Evolutionary conservation across 2,113 vertebrate species (phyloP).

Genomic region (Crocuta crocuta): DNA sequence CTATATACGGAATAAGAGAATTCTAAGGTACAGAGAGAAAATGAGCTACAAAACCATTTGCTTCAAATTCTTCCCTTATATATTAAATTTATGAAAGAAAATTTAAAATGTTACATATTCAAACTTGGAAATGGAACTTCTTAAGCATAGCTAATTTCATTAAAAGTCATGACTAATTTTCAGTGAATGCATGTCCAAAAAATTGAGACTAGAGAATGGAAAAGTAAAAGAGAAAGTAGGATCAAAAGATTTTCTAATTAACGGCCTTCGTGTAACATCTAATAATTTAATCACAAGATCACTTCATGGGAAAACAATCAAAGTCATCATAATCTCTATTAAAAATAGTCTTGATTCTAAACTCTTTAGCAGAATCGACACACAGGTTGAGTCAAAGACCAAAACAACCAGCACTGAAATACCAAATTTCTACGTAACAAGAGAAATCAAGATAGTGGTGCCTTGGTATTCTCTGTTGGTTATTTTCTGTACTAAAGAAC

Average conservation of each 20-base stretch:
- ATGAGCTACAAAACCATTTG: conserved; percentile 37
- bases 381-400: neutral
- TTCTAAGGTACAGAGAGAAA: conserved; percentile 41
- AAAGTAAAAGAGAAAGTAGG: neutral
- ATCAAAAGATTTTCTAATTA: conserved; percentile 34
- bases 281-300: conserved; percentile 26
- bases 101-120: neutral
- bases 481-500: conserved; percentile 32
- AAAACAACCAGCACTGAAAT: conserved; percentile 31
- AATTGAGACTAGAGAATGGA: conserved; percentile 17
- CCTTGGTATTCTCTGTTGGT: neutral
- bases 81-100: conserved; percentile 43
- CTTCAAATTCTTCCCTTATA: conserved; percentile 39
- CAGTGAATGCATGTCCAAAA: conserved; percentile 8
- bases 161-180: conserved; percentile 52
- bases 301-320: conserved; percentile 40
- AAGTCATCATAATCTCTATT: conserved; percentile 20
- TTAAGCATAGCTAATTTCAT: conserved; percentile 41
- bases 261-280: neutral
- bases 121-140: conserved; percentile 51
- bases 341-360: conserved; percentile 31
- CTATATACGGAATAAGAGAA: conserved; percentile 3
- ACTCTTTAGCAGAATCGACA: conserved; percentile 18
- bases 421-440: neutral
- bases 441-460: conserved; percentile 10